Percentiles rank a stretch among this genome's conserved stretches.
Evolutionary conservation across 92 coral and sea anemone species (phyloP).

Genomic region (Phenganax subtilis): DNA sequence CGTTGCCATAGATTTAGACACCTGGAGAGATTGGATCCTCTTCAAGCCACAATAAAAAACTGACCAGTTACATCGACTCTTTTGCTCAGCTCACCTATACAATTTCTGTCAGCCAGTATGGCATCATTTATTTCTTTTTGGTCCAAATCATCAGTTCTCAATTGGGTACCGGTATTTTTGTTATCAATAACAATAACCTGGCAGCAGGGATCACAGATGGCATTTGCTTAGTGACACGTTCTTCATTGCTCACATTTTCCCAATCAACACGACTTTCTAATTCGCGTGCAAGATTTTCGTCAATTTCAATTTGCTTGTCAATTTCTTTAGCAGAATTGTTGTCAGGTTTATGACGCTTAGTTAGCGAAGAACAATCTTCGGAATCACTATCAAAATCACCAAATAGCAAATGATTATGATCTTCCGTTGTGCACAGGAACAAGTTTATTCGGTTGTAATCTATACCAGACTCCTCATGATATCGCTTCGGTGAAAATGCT

Average conservation of each 20-base stretch:
- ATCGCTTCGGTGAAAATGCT: slow-evolving; percentile 15
- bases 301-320: background rate
- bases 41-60: slow-evolving; percentile 5
- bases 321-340: background rate
- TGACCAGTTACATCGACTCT: slow-evolving; percentile 2
- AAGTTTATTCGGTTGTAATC: slow-evolving; percentile 16
- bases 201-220: background rate
- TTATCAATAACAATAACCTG: background rate
- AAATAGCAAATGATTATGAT: slow-evolving; percentile 1
- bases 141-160: background rate
- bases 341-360: background rate
- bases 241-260: background rate
- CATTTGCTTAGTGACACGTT: background rate
- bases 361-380: background rate
- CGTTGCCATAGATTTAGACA: slow-evolving; percentile 7
- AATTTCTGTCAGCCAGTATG: background rate
- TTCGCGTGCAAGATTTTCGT: slow-evolving; percentile 7
- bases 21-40: slow-evolving; percentile 13
- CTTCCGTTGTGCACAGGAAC: slow-evolving; percentile 18
- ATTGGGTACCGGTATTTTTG: background rate
- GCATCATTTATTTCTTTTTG: background rate
- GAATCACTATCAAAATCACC: slow-evolving; percentile 17
- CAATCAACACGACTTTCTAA: background rate
- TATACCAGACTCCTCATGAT: slow-evolving; percentile 36
- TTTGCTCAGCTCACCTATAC: background rate